Conservation (phyloP, 1,140 invertebrate species). For the Panagrolaimus sp. region DNA sequence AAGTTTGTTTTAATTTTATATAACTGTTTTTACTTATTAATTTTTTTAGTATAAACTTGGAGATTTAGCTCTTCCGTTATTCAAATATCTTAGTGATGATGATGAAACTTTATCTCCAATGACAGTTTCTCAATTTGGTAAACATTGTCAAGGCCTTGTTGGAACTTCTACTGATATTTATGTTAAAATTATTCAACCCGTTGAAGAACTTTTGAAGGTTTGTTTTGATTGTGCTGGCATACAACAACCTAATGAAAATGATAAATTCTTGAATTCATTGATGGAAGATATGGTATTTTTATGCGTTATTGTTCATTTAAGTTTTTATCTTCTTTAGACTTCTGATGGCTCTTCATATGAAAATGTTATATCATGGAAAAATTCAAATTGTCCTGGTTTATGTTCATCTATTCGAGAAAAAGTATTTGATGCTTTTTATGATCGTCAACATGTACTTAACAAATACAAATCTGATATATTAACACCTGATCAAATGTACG, state of each 20-base stretch:
- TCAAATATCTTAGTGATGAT: conserved; percentile 4
- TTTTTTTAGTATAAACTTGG: neutral
- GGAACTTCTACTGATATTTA: neutral
- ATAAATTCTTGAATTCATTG: conserved; percentile 22
- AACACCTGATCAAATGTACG: conserved; percentile 33
- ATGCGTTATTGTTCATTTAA: neutral
- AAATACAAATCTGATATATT: conserved; percentile 28
- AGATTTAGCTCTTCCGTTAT: neutral
- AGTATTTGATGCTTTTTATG: conserved; percentile 17
- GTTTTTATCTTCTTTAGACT: conserved; percentile 14
- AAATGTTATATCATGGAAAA: conserved; percentile 20
- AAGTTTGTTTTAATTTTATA: too few species aligned
- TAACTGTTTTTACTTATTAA: too few species aligned
- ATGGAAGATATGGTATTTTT: conserved; percentile 26
- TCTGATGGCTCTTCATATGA: conserved; percentile 11
- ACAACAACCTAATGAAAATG: conserved; percentile 19
- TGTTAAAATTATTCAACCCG: conserved; percentile 22
- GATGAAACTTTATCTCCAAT: neutral
- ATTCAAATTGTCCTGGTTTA: conserved; percentile 26
- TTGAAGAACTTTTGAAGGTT: conserved; percentile 15
- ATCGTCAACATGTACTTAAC: neutral
- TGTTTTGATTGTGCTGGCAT: conserved; percentile 22
- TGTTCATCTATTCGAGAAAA: conserved; percentile 19
- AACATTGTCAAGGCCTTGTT: conserved; percentile 12
- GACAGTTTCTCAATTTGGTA: conserved; percentile 19